These are phyloP conservation scores for Neodiprion virginianus DNA, from an alignment of 1,140 invertebrate species.

Conservation along the genomic window DNA sequence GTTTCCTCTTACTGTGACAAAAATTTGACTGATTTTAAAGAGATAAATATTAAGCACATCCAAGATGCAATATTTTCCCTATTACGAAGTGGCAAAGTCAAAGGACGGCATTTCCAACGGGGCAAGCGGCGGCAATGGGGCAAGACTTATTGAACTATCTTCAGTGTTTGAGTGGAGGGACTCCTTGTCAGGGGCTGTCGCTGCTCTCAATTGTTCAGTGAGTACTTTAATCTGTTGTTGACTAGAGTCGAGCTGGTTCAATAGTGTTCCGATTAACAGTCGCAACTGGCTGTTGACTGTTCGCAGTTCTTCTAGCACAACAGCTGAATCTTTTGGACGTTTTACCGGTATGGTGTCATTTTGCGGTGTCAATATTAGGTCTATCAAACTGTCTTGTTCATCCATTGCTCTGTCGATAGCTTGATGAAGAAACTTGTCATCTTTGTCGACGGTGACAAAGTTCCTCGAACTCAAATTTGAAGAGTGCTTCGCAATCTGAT, in stretches of 20 bases:
- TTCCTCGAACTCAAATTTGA: slow-evolving; percentile 28
- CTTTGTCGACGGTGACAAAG: slow-evolving; percentile 45
- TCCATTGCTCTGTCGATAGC: slow-evolving; percentile 68
- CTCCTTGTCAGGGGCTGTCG: slow-evolving; percentile 37
- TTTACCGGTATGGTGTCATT: slow-evolving; percentile 52
- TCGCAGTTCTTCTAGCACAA: slow-evolving; percentile 69
- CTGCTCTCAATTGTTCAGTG: slow-evolving; percentile 49
- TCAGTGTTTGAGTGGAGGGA: slow-evolving; percentile 32
- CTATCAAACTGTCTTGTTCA: slow-evolving; percentile 68
- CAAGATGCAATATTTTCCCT: neutral
- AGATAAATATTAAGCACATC: no score
- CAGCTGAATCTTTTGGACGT: slow-evolving; percentile 64
- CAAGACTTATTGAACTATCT: slow-evolving; percentile 44
- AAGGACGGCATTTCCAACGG: slow-evolving; percentile 67
- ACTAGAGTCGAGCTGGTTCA: slow-evolving; percentile 66
- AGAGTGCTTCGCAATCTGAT: slow-evolving; percentile 45
- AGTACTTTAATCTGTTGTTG: slow-evolving; percentile 65
- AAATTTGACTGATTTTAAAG: no score
- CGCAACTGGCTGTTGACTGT: slow-evolving; percentile 66
- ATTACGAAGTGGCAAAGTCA: slow-evolving; percentile 56
- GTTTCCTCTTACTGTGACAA: no score
- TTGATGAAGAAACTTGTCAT: slow-evolving; percentile 58
- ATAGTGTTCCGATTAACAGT: slow-evolving; percentile 64
- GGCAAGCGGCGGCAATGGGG: slow-evolving; percentile 60
- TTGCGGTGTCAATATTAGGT: slow-evolving; percentile 44